A percentile compares a stretch with the other conserved stretches of the same genome.
Conservation (phyloP, 1,140 invertebrate genomes). For the Armadillidium nasatum region DNA sequence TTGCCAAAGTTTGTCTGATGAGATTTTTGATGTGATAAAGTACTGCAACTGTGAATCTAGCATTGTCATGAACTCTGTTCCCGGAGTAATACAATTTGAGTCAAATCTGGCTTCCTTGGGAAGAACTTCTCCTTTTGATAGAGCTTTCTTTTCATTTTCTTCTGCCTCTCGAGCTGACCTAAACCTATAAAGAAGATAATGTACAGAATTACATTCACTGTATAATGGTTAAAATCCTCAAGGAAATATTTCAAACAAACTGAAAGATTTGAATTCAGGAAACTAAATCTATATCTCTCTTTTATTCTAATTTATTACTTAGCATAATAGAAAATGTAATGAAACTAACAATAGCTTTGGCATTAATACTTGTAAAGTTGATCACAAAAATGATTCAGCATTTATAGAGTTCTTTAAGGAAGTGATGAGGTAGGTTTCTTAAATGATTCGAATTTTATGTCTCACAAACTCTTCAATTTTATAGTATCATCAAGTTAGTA, state of each 20-base stretch:
- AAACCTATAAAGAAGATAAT: constrained; percentile 55
- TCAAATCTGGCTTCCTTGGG: constrained; percentile 42
- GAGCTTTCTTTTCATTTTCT: constrained; percentile 67
- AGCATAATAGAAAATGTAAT: background rate
- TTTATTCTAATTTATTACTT: background rate
- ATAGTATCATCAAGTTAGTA: no score
- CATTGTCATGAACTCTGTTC: constrained; percentile 82
- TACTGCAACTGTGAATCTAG: constrained; percentile 79
- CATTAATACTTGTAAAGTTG: no score
- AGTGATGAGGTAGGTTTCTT: no score
- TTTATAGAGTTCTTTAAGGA: no score
- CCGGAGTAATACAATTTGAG: constrained; percentile 70
- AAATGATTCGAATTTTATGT: no score
- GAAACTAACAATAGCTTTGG: no score
- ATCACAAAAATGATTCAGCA: no score
- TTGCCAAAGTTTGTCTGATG: constrained; percentile 75
- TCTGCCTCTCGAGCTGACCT: constrained; percentile 84
- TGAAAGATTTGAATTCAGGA: background rate
- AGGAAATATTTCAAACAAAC: no score
- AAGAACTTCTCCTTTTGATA: constrained; percentile 56
- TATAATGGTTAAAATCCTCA: background rate
- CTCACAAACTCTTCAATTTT: no score
- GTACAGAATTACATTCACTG: background rate
- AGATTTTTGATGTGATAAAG: constrained; percentile 83
- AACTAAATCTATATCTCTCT: background rate